phyloP scores from a whole-genome alignment of 2,797 vertebrate species.

The Lagorchestes hirsutus region DNA sequence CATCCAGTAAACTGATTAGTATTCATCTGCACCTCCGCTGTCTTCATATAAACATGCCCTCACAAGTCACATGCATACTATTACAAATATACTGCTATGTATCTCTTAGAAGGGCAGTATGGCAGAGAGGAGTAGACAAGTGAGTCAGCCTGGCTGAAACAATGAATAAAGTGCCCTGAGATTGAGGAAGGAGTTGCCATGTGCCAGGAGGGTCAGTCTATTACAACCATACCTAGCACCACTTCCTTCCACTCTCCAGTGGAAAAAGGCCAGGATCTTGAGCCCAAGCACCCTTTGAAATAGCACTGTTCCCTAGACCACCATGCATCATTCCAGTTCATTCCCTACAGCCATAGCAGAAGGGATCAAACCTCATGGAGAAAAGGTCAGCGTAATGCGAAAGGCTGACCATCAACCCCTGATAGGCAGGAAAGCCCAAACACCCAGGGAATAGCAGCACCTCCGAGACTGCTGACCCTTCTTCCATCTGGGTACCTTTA shows the following conservation, averaged over 20 bases:
- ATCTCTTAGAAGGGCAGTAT: not conserved
- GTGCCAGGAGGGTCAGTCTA: not conserved
- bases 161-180: not conserved
- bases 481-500: too few species aligned
- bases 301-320: not conserved
- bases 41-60: constrained; percentile 22
- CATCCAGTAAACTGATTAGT: not conserved
- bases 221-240: not conserved
- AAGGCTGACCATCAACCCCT: not conserved
- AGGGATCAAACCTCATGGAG: not conserved
- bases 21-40: not conserved
- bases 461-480: too few species aligned
- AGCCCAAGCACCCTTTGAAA: not conserved
- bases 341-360: not conserved
- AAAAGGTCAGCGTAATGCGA: not conserved
- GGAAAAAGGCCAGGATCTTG: not conserved
- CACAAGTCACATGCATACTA: not conserved
- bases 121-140: not conserved
- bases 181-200: not conserved
- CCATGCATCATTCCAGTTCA: not conserved
- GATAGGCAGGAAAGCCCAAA: too few species aligned
- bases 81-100: not conserved
- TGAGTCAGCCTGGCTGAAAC: not conserved
- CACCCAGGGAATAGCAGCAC: too few species aligned
- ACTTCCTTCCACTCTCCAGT: not conserved